These are phyloP conservation scores for Picathartes gymnocephalus DNA, from an alignment of 2,113 vertebrate species.

Conservation along the genomic window DNA sequence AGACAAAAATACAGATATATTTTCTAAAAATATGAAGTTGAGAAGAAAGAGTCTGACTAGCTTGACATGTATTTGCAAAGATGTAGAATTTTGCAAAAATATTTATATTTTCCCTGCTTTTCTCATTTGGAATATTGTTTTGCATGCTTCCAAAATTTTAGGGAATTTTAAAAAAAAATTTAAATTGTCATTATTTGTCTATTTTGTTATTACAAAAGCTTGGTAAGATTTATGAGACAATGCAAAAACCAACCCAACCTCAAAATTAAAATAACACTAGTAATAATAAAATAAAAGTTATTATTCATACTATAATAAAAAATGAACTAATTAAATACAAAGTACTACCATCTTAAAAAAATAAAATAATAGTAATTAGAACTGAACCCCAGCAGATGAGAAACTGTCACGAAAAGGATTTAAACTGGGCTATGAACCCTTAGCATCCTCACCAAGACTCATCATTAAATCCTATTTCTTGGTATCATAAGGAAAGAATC, in stretches of 20 bases:
- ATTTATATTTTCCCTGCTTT: fast-evolving
- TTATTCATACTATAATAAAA: neutral
- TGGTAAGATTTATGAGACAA: neutral
- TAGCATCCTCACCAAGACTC: neutral
- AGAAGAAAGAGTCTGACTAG: neutral
- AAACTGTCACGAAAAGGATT: neutral
- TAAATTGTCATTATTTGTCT: neutral
- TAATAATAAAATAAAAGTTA: neutral
- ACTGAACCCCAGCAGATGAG: neutral
- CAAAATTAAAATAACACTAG: neutral
- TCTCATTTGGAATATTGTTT: neutral
- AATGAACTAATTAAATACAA: neutral
- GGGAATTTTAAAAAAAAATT: fast-evolving
- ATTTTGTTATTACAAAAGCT: neutral
- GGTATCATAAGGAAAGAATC: neutral
- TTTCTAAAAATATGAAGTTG: neutral
- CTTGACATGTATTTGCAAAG: neutral
- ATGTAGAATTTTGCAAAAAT: neutral
- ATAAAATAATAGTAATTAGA: neutral
- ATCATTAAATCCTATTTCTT: neutral
- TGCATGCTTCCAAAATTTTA: neutral
- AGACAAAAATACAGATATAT: neutral
- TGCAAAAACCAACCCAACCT: fast-evolving
- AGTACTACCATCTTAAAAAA: fast-evolving
- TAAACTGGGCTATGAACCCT: neutral